Evolutionary conservation across 1,140 invertebrate genomes (phyloP), one percentile per base, ranked within the genome.

Genomic region (Pantala flavescens): DNA sequence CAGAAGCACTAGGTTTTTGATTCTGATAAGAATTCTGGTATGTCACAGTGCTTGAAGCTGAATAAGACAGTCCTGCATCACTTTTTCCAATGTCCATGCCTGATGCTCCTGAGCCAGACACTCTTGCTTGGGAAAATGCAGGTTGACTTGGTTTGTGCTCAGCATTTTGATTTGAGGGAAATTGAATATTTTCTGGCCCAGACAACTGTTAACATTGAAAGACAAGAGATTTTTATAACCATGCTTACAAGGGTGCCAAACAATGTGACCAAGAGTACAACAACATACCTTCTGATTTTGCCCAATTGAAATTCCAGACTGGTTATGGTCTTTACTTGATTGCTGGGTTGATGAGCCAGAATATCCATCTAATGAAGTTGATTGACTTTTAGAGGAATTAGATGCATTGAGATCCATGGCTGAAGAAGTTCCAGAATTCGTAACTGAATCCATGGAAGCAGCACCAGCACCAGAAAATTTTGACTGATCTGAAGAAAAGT

Each of bases 141-240:
- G 75, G 75, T 43, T 76, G 73, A 49, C 73, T 74, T 74, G 63
- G 36, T 70, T 75, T 75, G 43, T 76, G 75, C n/a, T 76, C 75
- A 71, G 75, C 49, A 72, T 42, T 72, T 72, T 72, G 71, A 11
- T 28, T 36, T 24, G 71, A 72, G 24, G 71, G 71, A 42, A 28
- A 72, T 28, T 21, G 24, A 72, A 72, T 72, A 36, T 28, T 72
- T 72, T 72, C 71, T 36, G 71, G 71, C 42, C 71, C 71, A 23
- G 71, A 42, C 24, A 72, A 24, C 71, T 72, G 71, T 21, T 63
- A 19, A 63, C 49, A 63, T 63, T 21, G 49, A 21, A 63, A 63
- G n/a, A 63, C n/a, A 63, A 63, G 28, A 36, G 28, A 36, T 36
- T 63, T 9, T 63, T 63, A 63, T 63, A 63, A 63, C n/a, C 49